Evolutionary conservation across 2,888 invertebrate genomes (phyloP), one percentile per base, ranked within the genome.

Genomic region (Drosophila setosimentum): DNA sequence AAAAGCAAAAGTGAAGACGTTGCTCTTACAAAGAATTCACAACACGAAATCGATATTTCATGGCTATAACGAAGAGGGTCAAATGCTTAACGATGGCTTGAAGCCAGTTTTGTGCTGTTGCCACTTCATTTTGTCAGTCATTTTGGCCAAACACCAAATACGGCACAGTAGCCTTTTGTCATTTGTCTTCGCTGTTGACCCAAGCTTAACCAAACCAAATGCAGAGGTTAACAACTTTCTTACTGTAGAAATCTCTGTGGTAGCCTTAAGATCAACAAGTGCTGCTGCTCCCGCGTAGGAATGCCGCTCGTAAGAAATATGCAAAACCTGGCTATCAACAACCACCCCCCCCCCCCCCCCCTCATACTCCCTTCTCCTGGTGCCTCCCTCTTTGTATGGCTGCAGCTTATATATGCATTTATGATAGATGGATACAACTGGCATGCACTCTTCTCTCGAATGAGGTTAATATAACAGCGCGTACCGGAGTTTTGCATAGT

Each of bases 91-190:
- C 37, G 4, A 13, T 7, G 8, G 48, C 66, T 29, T 11, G 21
- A 62, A 73, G 40, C 65, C 27, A 63, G 51, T 70, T 65, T 42
- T 42, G 45, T 24, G 45, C 45, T 45, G 21, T 32, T 57, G 57
- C 21, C 57, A 57, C 29, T 29, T 49, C 24, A 65, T 59, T 61
- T 55, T 68, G 70, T 66, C 55, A 37, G 62, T 69, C 63, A 74
- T 63, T 29, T 29, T 55, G 55, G 63, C 62, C 69, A 78, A 76
- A 55, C 68, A 66, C 45, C 65, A 78, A 6, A 21, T 30, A 30
- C 21, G n/a, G 67, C 71, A 76, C 85, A 80, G 85, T 87, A 85
- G 85, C 85, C 87, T 87, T 89, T 89, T 89, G 87, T 85, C 89
- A 85, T 89, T 87, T 84, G 73, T 87, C 80, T 85, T 72, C 32